Conservation (phyloP, 2,888 invertebrate species). For the Drosophila austrosaltans region DNA sequence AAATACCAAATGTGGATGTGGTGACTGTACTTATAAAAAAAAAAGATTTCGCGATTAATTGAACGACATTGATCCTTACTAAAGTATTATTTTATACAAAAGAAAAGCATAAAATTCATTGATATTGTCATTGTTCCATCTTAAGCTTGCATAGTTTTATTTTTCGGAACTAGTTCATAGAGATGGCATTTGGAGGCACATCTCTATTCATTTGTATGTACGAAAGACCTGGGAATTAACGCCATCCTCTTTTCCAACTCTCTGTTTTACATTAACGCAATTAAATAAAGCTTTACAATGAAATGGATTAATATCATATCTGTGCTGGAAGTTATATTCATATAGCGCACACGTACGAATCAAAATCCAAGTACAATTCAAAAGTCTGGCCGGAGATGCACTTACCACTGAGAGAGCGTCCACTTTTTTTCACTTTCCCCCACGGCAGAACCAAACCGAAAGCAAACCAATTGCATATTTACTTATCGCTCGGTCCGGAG, state of each 20-base stretch:
- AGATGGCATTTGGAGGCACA: neutral
- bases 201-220: neutral
- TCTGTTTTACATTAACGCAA: constrained; percentile 32
- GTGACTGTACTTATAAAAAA: no score
- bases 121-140: no score
- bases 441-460: neutral
- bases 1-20: no score
- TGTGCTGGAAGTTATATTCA: constrained; percentile 38
- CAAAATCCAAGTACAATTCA: constrained; percentile 57
- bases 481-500: constrained; percentile 61
- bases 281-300: constrained; percentile 62
- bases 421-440: neutral
- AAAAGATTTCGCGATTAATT: no score
- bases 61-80: no score
- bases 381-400: constrained; percentile 5
- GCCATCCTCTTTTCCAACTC: neutral
- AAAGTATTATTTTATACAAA: no score
- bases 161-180: neutral
- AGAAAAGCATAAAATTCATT: no score
- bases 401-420: neutral
- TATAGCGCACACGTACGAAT: constrained; percentile 13
- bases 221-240: neutral
- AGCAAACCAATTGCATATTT: constrained; percentile 50
- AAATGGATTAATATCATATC: constrained; percentile 56
- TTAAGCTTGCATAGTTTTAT: no score